These are phyloP conservation scores for Epinephelus lanceolatus DNA, from an alignment of 2,113 vertebrate genomes.

Conservation along the genomic window DNA sequence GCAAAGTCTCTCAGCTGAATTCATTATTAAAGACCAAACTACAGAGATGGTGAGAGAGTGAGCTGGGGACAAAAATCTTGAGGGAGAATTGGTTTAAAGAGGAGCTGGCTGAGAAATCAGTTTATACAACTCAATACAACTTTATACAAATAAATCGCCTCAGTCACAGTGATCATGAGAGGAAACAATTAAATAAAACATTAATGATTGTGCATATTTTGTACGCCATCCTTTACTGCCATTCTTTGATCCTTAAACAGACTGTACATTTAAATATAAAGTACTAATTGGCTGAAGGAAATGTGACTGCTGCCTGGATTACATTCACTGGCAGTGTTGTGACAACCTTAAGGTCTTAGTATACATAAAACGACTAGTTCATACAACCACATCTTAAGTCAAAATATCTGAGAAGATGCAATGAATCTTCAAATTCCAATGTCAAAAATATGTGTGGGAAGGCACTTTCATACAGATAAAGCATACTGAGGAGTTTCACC, in stretches of 20 bases:
- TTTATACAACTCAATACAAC: neutral
- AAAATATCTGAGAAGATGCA: neutral
- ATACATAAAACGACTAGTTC: neutral
- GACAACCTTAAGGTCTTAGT: neutral
- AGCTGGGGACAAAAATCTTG: neutral
- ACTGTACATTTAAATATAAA: neutral
- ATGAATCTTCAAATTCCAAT: neutral
- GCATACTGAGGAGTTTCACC: neutral
- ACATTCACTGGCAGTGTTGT: neutral
- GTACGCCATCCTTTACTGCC: neutral
- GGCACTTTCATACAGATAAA: neutral
- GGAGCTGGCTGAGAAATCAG: neutral
- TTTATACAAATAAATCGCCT: neutral
- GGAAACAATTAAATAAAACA: neutral
- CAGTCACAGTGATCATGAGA: neutral
- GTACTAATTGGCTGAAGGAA: too few species aligned
- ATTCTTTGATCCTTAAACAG: neutral
- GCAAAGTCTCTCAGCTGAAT: conserved; percentile 28
- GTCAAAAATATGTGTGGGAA: neutral
- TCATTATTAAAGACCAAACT: conserved; percentile 52
- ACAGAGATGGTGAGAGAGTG: neutral
- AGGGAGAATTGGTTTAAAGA: neutral
- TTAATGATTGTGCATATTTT: neutral
- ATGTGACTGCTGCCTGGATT: neutral
- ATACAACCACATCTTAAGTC: neutral